Evolutionary conservation across 2,888 invertebrate genomes (phyloP).

Genomic region (Pseudolycoriella hygida): DNA sequence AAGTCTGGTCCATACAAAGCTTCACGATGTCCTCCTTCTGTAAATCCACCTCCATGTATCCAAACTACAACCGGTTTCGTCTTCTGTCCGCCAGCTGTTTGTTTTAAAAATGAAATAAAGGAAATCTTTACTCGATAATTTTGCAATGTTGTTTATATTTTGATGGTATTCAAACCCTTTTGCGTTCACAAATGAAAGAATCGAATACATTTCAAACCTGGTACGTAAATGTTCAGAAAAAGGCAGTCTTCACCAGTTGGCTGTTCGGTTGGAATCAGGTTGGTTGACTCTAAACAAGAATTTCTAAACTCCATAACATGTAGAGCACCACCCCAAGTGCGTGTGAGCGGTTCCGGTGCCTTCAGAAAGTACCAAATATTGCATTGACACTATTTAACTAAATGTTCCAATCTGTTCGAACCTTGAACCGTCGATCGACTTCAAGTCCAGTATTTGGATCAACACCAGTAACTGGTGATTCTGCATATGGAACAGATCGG

Average conservation of each 20-base stretch:
- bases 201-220: neutral
- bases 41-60: constrained; percentile 2
- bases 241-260: constrained; percentile 1
- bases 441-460: too few species aligned
- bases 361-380: too few species aligned
- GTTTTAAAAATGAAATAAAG: neutral
- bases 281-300: neutral
- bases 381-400: too few species aligned
- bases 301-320: neutral
- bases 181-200: neutral
- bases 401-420: too few species aligned
- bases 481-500: too few species aligned
- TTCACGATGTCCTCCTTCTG: neutral
- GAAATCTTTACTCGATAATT: too few species aligned
- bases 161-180: neutral
- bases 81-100: neutral
- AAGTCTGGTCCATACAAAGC: neutral
- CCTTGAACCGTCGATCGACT: too few species aligned
- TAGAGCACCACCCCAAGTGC: neutral
- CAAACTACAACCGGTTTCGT: neutral
- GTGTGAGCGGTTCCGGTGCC: neutral
- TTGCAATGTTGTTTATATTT: neutral
- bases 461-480: too few species aligned
- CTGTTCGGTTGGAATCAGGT: neutral
- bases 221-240: constrained; percentile 1